These are phyloP conservation scores for Bugula neritina DNA, from an alignment of 2,888 invertebrate species.

Conservation along the genomic window DNA sequence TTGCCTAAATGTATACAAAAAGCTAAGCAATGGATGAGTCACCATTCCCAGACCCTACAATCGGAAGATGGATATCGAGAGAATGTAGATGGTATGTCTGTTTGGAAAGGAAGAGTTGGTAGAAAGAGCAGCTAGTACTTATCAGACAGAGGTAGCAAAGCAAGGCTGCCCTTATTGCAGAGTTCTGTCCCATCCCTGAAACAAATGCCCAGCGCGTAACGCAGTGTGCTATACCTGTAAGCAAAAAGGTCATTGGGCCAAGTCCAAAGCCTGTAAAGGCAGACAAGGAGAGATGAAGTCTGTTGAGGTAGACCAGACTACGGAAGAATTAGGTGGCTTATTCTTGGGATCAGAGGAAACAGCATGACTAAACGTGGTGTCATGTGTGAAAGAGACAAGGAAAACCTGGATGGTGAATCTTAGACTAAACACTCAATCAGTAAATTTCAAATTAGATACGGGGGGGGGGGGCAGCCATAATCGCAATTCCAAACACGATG, in stretches of 20 bases:
- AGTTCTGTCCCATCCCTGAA: neutral
- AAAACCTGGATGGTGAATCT: neutral
- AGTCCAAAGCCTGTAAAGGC: neutral
- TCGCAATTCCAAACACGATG: neutral
- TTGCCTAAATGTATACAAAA: neutral
- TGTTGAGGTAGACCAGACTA: neutral
- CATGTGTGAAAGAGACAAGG: neutral
- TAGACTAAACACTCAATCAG: neutral
- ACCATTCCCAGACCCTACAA: neutral
- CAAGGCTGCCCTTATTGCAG: neutral
- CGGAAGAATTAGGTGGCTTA: neutral
- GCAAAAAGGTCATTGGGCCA: slow-evolving; percentile 3
- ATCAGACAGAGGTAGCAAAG: neutral
- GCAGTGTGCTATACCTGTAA: neutral
- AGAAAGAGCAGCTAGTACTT: neutral
- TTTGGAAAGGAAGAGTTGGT: neutral
- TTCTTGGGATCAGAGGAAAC: neutral
- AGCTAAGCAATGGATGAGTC: neutral
- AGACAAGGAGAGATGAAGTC: neutral
- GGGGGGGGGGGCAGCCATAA: neutral
- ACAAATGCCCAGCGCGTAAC: slow-evolving; percentile 5
- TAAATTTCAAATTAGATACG: neutral
- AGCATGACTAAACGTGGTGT: neutral
- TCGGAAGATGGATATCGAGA: neutral
- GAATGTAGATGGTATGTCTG: neutral